These are phyloP conservation scores for Octodon degus DNA, from an alignment of 2,113 vertebrate species.

Conservation along the genomic window DNA sequence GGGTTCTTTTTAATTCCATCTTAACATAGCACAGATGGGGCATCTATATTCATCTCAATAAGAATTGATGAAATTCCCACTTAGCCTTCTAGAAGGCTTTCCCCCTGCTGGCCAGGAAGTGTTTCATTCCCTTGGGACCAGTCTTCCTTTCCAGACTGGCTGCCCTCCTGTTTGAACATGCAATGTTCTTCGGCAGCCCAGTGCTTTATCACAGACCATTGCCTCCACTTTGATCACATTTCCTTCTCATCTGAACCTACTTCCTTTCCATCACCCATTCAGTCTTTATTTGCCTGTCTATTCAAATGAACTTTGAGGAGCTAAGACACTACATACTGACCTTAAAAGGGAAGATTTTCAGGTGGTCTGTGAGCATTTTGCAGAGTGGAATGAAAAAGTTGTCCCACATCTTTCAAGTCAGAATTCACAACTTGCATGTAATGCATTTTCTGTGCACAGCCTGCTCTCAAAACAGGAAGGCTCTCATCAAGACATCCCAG, in stretches of 20 bases:
- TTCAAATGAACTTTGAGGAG: conserved; percentile 22
- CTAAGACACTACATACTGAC: neutral
- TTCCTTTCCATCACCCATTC: neutral
- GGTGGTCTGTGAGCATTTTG: neutral
- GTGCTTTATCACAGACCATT: neutral
- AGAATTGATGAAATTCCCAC: neutral
- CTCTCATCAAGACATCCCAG: neutral
- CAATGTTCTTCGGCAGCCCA: neutral
- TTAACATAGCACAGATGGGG: neutral
- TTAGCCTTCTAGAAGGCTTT: neutral
- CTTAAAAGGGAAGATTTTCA: neutral
- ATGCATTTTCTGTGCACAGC: rapidly evolving
- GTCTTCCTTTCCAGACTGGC: neutral
- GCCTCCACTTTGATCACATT: neutral
- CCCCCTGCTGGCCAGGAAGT: rapidly evolving
- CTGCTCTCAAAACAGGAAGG: no score
- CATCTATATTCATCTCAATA: conserved; percentile 20
- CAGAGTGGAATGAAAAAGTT: neutral
- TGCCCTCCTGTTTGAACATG: neutral
- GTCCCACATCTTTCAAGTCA: neutral
- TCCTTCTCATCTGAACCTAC: neutral
- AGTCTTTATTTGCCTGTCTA: neutral
- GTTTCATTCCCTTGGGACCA: neutral
- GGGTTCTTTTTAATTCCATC: neutral
- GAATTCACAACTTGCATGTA: neutral